These are phyloP conservation scores for Dendrolimus kikuchii DNA, from an alignment of 1,140 invertebrate species.

Conservation along the genomic window DNA sequence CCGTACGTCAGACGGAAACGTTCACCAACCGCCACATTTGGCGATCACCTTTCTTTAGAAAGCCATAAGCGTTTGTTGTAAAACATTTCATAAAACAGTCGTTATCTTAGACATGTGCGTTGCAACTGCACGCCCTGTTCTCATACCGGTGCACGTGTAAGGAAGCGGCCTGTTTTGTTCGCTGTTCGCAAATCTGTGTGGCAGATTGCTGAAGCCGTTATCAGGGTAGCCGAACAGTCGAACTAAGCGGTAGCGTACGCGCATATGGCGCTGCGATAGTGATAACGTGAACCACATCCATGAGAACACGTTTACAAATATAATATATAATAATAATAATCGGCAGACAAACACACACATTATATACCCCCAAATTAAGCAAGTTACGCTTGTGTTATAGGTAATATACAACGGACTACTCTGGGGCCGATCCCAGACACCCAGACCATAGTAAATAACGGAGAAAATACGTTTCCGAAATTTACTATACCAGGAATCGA, in stretches of 20 bases:
- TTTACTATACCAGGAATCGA: too few relatives aligned
- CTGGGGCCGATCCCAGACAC: too few relatives aligned
- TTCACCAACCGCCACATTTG: conserved; percentile 37
- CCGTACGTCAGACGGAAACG: conserved; percentile 31
- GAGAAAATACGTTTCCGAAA: too few relatives aligned
- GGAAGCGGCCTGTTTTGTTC: conserved; percentile 28
- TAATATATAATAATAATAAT: too few relatives aligned
- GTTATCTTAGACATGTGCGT: conserved; percentile 43
- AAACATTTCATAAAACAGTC: conserved; percentile 61
- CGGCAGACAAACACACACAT: too few relatives aligned
- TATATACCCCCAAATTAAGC: too few relatives aligned
- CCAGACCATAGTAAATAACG: too few relatives aligned
- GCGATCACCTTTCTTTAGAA: conserved; percentile 61
- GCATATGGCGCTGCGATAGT: conserved; percentile 8
- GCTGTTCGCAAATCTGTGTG: conserved; percentile 56
- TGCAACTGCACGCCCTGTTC: conserved; percentile 24
- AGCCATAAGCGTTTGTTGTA: conserved; percentile 47
- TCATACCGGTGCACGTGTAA: conserved; percentile 47
- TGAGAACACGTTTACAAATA: too few relatives aligned
- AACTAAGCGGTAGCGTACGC: conserved; percentile 9
- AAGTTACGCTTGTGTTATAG: too few relatives aligned
- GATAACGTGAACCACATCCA: conserved; percentile 3
- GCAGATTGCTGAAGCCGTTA: conserved; percentile 39
- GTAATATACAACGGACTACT: too few relatives aligned
- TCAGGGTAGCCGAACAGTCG: conserved; percentile 9